phyloP scores from a whole-genome alignment of 2,888 invertebrate genomes.

The Phasia obesa region DNA sequence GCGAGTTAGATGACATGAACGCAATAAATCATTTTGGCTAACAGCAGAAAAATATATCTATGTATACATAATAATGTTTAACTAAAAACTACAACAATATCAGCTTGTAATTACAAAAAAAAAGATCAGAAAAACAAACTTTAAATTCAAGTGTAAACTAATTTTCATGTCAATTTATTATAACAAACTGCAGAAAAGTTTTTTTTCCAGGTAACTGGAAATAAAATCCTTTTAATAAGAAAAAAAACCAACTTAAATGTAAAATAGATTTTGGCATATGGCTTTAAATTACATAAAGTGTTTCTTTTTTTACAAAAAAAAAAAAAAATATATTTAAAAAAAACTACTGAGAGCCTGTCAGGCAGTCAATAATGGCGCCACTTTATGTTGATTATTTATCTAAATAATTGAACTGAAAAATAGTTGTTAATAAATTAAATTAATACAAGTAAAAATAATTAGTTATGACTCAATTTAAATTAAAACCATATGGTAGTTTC shows the following conservation, averaged over 20 bases:
- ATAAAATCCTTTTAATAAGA: constrained; percentile 44
- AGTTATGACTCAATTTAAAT: constrained; percentile 43
- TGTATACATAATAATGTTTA: constrained; percentile 43
- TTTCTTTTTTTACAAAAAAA: neutral
- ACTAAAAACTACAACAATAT: constrained; percentile 58
- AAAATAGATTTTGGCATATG: constrained; percentile 34
- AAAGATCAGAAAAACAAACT: constrained; percentile 75
- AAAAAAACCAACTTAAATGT: constrained; percentile 30
- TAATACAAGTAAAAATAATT: constrained; percentile 31
- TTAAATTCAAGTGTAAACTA: constrained; percentile 80
- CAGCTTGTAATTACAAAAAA: constrained; percentile 64
- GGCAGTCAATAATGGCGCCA: constrained; percentile 68
- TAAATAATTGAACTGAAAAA: constrained; percentile 66
- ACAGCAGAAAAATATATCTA: constrained; percentile 10
- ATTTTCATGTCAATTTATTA: constrained; percentile 81
- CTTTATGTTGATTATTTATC: constrained; percentile 67
- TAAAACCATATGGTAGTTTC: constrained; percentile 26
- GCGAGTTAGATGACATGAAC: constrained; percentile 60
- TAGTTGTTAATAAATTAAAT: constrained; percentile 64
- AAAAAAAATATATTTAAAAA: no score
- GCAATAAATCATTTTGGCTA: constrained; percentile 65
- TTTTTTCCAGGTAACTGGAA: neutral
- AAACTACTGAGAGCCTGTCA: constrained; percentile 41
- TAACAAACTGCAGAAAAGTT: constrained; percentile 76
- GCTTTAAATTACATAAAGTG: constrained; percentile 20